phyloP scores from a whole-genome alignment of 2,113 vertebrate species.

The Ailuropoda melanoleuca region DNA sequence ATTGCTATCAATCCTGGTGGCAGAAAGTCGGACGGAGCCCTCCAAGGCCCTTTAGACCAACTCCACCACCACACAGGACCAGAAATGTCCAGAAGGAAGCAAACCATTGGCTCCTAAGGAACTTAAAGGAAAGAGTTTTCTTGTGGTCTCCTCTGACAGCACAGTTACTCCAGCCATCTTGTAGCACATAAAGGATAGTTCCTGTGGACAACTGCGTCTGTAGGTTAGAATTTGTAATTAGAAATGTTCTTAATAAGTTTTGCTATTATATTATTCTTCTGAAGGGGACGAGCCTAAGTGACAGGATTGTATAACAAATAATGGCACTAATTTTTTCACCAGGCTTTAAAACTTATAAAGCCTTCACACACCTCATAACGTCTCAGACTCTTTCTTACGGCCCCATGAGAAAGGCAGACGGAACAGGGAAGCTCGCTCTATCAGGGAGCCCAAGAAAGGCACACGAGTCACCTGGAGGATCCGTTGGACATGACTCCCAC shows the following conservation, averaged over 20 bases:
- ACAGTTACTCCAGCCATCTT: too few species aligned
- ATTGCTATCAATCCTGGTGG: not conserved
- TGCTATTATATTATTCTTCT: not conserved
- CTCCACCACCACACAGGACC: not conserved
- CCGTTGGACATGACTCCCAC: rapidly evolving
- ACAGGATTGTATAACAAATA: not conserved
- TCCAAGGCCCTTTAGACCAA: not conserved
- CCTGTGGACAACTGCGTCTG: rapidly evolving
- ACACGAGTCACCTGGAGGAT: not conserved
- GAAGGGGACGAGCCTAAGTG: not conserved
- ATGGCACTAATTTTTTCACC: not conserved
- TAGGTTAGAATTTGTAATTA: not conserved
- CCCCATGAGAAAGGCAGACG: not conserved
- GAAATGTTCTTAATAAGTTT: not conserved
- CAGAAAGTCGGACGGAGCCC: not conserved
- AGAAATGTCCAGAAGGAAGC: not conserved
- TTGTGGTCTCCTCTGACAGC: too few species aligned
- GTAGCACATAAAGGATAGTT: rapidly evolving
- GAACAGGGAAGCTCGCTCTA: not conserved
- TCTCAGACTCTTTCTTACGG: not conserved
- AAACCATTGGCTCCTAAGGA: not conserved
- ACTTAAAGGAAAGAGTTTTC: not conserved
- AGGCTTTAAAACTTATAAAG: not conserved
- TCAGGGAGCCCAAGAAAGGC: not conserved
- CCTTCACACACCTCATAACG: not conserved